Percentiles rank a stretch among this genome's conserved stretches.
phyloP scores from a whole-genome alignment of 2,797 vertebrate genomes.

The Mus minutoides region DNA sequence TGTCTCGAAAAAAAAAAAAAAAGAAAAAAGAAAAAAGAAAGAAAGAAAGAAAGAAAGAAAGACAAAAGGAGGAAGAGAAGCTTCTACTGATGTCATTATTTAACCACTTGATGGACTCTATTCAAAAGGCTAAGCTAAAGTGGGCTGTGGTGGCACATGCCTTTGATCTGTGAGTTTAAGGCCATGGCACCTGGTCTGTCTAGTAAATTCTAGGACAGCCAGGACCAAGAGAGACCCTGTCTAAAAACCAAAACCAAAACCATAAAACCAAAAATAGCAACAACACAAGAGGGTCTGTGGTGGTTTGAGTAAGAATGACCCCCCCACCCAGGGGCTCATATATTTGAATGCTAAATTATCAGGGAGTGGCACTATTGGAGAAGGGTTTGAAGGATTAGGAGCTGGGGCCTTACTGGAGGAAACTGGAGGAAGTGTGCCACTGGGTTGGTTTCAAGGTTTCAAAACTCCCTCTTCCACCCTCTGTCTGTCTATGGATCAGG shows the following conservation, averaged over 20 bases:
- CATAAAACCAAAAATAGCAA: not conserved
- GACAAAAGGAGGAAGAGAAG: not conserved
- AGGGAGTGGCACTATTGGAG: not conserved
- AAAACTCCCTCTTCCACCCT: no score
- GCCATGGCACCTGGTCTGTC: not conserved
- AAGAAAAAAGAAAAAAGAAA: no score
- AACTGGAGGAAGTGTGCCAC: not conserved
- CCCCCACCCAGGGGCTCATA: not conserved
- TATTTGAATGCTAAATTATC: not conserved
- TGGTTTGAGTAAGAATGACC: not conserved
- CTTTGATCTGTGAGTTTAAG: not conserved
- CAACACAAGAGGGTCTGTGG: not conserved
- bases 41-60: not conserved
- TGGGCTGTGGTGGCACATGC: accelerated
- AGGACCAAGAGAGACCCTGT: not conserved
- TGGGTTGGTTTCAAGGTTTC: not conserved
- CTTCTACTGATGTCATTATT: not conserved
- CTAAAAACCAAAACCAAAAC: not conserved
- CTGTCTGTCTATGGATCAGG: not conserved
- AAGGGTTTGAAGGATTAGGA: not conserved
- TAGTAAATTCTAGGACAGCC: not conserved
- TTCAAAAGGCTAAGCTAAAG: not conserved
- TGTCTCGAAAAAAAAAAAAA: no score
- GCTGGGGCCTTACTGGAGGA: not conserved
- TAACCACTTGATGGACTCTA: not conserved